These are phyloP conservation scores for Psilanteris sp. DNA, from an alignment of 1,140 invertebrate genomes.

Conservation along the genomic window DNA sequence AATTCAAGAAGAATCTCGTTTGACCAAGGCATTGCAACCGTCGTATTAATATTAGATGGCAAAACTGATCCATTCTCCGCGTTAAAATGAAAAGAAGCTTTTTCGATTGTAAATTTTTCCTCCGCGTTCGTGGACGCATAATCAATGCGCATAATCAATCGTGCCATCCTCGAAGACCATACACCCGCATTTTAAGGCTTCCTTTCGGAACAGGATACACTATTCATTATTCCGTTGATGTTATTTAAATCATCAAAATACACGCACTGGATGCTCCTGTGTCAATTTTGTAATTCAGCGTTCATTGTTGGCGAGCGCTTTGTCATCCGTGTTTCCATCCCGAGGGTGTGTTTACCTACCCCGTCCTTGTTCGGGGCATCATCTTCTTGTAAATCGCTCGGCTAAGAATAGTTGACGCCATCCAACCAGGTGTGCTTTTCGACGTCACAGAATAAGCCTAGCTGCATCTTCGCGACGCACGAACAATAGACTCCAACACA, in stretches of 20 bases:
- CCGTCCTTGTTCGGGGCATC: slow-evolving; percentile 56
- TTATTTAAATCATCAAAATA: slow-evolving; percentile 64
- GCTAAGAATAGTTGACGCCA: slow-evolving; percentile 58
- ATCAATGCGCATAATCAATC: slow-evolving; percentile 71
- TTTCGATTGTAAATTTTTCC: slow-evolving; percentile 47
- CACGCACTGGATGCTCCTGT: slow-evolving; percentile 48
- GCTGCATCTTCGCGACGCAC: slow-evolving; percentile 73
- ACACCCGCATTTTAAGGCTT: slow-evolving; percentile 63
- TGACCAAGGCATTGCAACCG: no score
- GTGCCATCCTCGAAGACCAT: slow-evolving; percentile 50
- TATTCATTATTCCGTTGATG: slow-evolving; percentile 46
- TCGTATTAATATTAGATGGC: slow-evolving; percentile 7
- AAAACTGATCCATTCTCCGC: slow-evolving; percentile 49
- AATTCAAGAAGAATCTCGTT: no score
- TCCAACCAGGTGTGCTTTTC: slow-evolving; percentile 73
- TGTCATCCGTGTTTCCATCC: slow-evolving; percentile 76
- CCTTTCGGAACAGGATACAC: slow-evolving; percentile 44
- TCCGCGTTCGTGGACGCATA: slow-evolving; percentile 45
- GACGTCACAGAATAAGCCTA: slow-evolving; percentile 61
- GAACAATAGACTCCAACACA: slow-evolving; percentile 66
- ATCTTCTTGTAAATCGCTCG: slow-evolving; percentile 53
- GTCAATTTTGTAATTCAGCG: slow-evolving; percentile 68
- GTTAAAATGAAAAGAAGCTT: slow-evolving; percentile 50
- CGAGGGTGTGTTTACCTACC: slow-evolving; percentile 70
- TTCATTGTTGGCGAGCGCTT: slow-evolving; percentile 69